These are phyloP conservation scores for Troilus luridus DNA, from an alignment of 2,888 invertebrate species.

Conservation along the genomic window DNA sequence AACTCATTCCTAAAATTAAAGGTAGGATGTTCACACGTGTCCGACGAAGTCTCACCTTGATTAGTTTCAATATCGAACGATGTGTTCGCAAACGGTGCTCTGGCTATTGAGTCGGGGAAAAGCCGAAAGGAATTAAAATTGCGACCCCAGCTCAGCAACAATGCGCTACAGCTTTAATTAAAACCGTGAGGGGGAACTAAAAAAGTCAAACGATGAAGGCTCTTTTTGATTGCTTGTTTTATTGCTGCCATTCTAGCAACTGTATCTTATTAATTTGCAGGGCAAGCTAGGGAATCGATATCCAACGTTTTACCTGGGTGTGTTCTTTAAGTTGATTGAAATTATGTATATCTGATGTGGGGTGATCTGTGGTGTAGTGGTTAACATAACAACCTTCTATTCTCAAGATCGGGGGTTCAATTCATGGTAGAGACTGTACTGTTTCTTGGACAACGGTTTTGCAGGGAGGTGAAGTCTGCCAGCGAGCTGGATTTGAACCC, in stretches of 20 bases:
- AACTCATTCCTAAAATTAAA: background rate
- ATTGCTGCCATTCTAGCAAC: background rate
- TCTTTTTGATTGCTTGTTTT: conserved; percentile 14
- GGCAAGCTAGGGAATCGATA: background rate
- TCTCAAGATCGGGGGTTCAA: too few relatives aligned
- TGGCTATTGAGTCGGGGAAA: background rate
- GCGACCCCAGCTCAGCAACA: background rate
- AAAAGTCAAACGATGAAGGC: background rate
- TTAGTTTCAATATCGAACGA: background rate
- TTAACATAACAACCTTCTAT: too few relatives aligned
- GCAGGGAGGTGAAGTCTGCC: too few relatives aligned
- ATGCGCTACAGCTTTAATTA: background rate
- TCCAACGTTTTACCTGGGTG: background rate
- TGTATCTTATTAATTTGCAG: background rate
- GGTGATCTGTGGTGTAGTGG: too few relatives aligned
- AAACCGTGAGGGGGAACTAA: background rate
- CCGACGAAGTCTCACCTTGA: background rate
- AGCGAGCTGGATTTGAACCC: too few relatives aligned
- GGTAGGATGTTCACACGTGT: background rate
- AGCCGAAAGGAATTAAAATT: conserved; percentile 15
- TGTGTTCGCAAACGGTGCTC: background rate
- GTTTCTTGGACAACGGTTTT: too few relatives aligned
- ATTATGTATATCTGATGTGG: too few relatives aligned
- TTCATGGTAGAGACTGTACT: too few relatives aligned
- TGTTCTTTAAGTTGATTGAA: too few relatives aligned